phyloP scores from a whole-genome alignment of 2,797 vertebrate species.

The Perodicticus potto region DNA sequence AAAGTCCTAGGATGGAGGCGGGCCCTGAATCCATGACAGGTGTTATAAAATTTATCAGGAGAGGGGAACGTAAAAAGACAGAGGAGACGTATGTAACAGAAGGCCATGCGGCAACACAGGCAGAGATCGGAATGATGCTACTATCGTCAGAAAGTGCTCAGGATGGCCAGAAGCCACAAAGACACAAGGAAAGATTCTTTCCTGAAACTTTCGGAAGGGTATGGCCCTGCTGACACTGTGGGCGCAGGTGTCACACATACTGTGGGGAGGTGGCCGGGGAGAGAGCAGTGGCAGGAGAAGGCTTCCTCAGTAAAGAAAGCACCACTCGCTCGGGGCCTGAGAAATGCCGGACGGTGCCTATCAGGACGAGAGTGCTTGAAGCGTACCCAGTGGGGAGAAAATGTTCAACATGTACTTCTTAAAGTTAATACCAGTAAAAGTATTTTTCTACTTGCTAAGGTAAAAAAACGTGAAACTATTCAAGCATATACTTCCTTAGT shows the following conservation, averaged over 20 bases:
- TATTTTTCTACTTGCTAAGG: neutral
- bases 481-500: neutral
- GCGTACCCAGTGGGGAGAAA: neutral
- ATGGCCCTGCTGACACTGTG: neutral
- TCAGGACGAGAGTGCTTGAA: neutral
- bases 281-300: too few species aligned
- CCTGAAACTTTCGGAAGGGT: neutral
- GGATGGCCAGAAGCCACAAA: neutral
- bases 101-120: neutral
- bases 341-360: neutral
- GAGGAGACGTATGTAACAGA: neutral
- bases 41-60: neutral
- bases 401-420: neutral
- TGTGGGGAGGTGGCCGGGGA: neutral
- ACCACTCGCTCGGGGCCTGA: neutral
- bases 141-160: neutral
- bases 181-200: neutral
- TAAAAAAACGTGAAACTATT: neutral
- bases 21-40: neutral
- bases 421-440: neutral
- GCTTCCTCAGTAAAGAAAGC: neutral
- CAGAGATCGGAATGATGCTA: neutral
- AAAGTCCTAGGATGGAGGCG: neutral
- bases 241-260: too few species aligned
- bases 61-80: neutral